phyloP scores from a whole-genome alignment of 2,113 vertebrate species.

The Spea multiplicata region DNA sequence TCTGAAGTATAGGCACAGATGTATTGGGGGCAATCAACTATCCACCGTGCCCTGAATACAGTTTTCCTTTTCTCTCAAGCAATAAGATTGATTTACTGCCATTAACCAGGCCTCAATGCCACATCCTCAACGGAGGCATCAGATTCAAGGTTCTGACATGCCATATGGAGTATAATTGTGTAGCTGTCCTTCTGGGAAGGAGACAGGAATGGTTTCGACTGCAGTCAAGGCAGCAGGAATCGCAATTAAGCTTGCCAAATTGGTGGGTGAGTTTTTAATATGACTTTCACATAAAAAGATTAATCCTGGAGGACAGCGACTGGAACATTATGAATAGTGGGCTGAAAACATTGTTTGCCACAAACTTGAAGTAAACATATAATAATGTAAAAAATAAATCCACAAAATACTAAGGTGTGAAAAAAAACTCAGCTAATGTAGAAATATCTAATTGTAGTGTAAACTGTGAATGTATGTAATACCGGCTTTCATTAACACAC shows the following conservation, averaged over 20 bases:
- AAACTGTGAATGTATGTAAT: too few species aligned
- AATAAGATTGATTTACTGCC: conserved; percentile 5
- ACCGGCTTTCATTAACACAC: too few species aligned
- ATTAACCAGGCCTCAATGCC: neutral
- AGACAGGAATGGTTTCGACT: neutral
- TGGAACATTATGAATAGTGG: neutral
- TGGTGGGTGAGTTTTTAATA: neutral
- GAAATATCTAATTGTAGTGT: too few species aligned
- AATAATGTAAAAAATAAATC: neutral
- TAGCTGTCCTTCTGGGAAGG: fast-evolving
- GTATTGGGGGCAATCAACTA: neutral
- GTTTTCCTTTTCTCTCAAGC: neutral
- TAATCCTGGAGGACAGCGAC: neutral
- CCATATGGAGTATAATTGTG: conserved; percentile 1
- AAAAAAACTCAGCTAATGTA: too few species aligned
- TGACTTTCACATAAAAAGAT: neutral
- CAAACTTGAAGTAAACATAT: neutral
- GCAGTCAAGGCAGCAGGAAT: neutral
- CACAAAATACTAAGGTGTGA: neutral
- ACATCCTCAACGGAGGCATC: neutral
- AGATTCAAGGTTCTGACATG: conserved; percentile 1
- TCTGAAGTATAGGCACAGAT: neutral
- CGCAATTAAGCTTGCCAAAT: neutral
- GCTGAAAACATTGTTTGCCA: neutral
- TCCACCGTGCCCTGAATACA: conserved; percentile 3